A percentile compares a stretch with the other conserved stretches of the same genome.
These are phyloP conservation scores for Hylomyscus alleni DNA, from an alignment of 2,797 vertebrate genomes.

Conservation along the genomic window DNA sequence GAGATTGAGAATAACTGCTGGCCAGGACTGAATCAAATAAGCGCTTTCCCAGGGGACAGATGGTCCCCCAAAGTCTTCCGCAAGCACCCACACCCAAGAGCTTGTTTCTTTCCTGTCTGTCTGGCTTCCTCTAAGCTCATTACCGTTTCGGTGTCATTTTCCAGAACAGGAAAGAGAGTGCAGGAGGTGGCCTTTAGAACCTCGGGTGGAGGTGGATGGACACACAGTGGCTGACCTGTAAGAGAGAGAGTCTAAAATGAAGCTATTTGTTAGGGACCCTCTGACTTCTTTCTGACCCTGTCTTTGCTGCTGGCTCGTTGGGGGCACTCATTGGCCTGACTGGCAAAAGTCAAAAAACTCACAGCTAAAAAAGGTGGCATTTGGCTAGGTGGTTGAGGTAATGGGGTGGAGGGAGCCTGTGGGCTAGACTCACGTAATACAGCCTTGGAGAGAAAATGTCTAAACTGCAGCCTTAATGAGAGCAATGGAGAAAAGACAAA, in stretches of 20 bases:
- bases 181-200: constrained; percentile 58
- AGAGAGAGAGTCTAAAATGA: constrained; percentile 40
- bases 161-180: constrained; percentile 81
- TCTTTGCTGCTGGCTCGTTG: background rate
- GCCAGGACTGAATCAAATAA: constrained; percentile 50
- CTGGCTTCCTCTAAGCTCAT: constrained; percentile 73
- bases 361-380: background rate
- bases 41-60: constrained; percentile 54
- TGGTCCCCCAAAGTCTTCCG: constrained; percentile 69
- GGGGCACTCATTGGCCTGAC: background rate
- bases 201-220: constrained; percentile 46
- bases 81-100: background rate
- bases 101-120: constrained; percentile 78
- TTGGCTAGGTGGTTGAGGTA: background rate
- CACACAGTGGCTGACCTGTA: constrained; percentile 54
- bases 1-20: constrained; percentile 63
- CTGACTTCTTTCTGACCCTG: background rate
- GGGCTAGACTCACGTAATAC: background rate
- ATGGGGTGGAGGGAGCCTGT: background rate
- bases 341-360: background rate
- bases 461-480: background rate
- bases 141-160: constrained; percentile 66
- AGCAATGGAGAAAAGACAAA: background rate
- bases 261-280: constrained; percentile 63
- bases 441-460: background rate